Conservation (phyloP, 2,888 invertebrate genomes). For the Nomada ferruginata region DNA sequence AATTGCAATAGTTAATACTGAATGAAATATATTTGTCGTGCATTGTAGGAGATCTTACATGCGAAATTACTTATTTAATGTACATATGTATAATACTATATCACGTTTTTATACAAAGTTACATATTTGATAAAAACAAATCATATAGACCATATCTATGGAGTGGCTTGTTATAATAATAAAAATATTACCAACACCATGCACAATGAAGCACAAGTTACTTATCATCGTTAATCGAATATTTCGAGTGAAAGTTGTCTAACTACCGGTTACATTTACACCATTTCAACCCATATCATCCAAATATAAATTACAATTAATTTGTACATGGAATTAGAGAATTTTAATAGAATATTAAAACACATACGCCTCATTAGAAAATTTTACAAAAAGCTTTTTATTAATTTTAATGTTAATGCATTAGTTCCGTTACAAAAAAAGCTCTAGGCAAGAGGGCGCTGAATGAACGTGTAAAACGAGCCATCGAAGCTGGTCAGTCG, state of each 20-base stretch:
- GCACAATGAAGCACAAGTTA: neutral
- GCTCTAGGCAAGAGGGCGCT: constrained; percentile 5
- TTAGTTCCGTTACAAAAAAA: neutral
- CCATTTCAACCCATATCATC: neutral
- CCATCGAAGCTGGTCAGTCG: constrained; percentile 55
- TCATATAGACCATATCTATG: too few relatives aligned
- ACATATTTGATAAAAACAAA: neutral
- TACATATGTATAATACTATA: neutral
- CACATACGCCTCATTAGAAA: neutral
- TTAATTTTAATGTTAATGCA: neutral
- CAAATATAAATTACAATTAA: neutral
- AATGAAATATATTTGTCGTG: constrained; percentile 6
- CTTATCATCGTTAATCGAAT: neutral
- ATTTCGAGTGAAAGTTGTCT: constrained; percentile 28
- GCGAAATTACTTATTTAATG: constrained; percentile 1
- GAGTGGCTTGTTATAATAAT: neutral
- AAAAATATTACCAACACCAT: neutral
- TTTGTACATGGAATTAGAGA: neutral
- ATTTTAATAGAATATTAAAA: neutral
- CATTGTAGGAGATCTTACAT: neutral
- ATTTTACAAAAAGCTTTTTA: neutral
- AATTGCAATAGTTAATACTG: constrained; percentile 1
- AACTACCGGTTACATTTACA: neutral
- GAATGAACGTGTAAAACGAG: constrained; percentile 15
- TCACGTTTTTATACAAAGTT: neutral